Evolutionary conservation across 2,797 vertebrate species (phyloP).

Genomic region (Cuculus canorus): DNA sequence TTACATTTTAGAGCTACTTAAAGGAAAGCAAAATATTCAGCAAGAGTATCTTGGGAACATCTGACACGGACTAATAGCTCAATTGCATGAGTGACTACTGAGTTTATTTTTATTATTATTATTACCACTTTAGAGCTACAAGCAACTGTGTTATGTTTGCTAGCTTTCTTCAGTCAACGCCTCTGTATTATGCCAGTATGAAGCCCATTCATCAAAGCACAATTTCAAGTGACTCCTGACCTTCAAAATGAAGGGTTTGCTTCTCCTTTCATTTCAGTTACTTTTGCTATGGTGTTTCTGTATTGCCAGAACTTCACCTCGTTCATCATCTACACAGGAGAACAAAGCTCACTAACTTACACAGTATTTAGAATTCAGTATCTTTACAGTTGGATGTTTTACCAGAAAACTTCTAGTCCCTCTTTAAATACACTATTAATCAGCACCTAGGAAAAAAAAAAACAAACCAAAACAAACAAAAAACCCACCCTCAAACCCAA

Average conservation of each 20-base stretch:
- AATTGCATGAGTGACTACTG: background rate
- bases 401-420: background rate
- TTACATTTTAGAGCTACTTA: background rate
- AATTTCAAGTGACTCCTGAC: constrained; percentile 56
- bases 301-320: constrained; percentile 20
- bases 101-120: background rate
- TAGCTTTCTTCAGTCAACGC: background rate
- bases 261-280: constrained; percentile 37
- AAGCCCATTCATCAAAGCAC: constrained; percentile 44
- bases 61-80: background rate
- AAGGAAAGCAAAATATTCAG: background rate
- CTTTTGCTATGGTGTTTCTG: background rate
- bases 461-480: background rate
- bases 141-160: background rate
- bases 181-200: background rate
- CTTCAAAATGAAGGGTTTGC: constrained; percentile 52
- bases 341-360: background rate
- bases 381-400: background rate
- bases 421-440: background rate
- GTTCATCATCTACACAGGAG: background rate
- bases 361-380: background rate
- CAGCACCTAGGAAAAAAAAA: background rate
- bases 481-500: background rate
- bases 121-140: background rate
- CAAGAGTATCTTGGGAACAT: background rate